Percentiles rank a stretch among this genome's conserved stretches.
Evolutionary conservation across 2,888 invertebrate genomes (phyloP).

Genomic region (Aelia acuminata): DNA sequence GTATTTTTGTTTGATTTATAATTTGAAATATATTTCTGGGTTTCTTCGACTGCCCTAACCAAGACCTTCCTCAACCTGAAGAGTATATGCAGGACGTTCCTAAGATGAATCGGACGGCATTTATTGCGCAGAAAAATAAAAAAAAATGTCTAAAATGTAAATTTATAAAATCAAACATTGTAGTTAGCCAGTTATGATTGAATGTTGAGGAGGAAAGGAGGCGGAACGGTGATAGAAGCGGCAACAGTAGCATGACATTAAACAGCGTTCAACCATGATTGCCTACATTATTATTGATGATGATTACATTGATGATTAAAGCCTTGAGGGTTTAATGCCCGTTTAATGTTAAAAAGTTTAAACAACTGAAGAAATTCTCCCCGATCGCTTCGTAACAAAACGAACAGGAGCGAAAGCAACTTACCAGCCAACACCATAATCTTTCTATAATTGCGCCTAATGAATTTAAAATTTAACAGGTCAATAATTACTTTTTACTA

Average conservation of each 20-base stretch:
- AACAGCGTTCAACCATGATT: constrained; percentile 54
- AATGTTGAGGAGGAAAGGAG: background rate
- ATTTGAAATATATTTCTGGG: too few relatives aligned
- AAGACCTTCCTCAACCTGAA: too few relatives aligned
- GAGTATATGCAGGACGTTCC: too few relatives aligned
- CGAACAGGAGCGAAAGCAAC: background rate
- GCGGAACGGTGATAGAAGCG: constrained; percentile 2
- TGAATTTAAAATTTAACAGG: constrained; percentile 37
- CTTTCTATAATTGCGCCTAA: constrained; percentile 16
- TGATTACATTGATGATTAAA: constrained; percentile 56
- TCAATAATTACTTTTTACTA: background rate
- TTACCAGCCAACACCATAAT: constrained; percentile 14
- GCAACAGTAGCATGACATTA: constrained; percentile 54
- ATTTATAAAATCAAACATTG: background rate
- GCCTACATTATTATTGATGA: constrained; percentile 55
- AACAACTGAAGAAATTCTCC: constrained; percentile 52
- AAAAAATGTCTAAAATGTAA: background rate
- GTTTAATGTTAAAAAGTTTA: constrained; percentile 51
- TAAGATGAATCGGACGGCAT: background rate
- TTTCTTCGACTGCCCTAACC: too few relatives aligned
- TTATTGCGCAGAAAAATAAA: background rate
- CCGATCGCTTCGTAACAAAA: constrained; percentile 14
- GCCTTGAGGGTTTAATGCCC: constrained; percentile 56
- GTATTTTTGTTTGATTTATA: too few relatives aligned
- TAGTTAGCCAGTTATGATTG: background rate